Evolutionary conservation across 53 echinoderm and acorn worm genomes (phyloP), one percentile per base, ranked within the genome.

Genomic region (Echinarachnius parma): DNA sequence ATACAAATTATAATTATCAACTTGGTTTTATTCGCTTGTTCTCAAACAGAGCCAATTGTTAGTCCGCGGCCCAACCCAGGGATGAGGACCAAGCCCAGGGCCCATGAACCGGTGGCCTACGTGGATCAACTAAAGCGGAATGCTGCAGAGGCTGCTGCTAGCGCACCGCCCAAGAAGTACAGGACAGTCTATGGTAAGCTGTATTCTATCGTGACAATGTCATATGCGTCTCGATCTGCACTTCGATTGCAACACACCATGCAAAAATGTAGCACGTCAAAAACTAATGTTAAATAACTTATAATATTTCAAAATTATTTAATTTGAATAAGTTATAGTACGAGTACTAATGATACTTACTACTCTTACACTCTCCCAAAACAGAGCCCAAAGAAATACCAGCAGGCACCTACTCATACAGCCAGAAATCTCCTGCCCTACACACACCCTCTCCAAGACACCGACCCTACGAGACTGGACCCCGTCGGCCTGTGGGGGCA

Each of bases 31-130:
- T n/a, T n/a, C n/a, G n/a, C n/a, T n/a, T n/a, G n/a, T n/a, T n/a
- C n/a, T n/a, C n/a, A n/a, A n/a, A 4, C 86, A 92, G 94, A 81
- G 18, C 63, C 77, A n/a, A 71, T 84, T 4, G 91, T 91, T 3
- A 98, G 91, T 58, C 98, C 98, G 21, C 46, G 81, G 24, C 86
- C 80, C 2, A 84, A 76, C n/a, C 76, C 91, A 9, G 98, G 91
- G 23, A 53, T 98, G 75, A 82, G 65, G 45, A 84, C 83, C 37
- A 79, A 72, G 16, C 81, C 84, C 9, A 76, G 48, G 26, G 75
- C 75, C 22, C 58, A 62, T 26, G 48, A 64, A 48, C 81, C 87
- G 9, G 46, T 80, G 21, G 88, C 88, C 13, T 98, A 98, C 58
- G 98, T 98, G 10, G 82, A 98, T 31, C 69, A 88, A 61, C 74